Evolutionary conservation across 2,797 vertebrate genomes (phyloP).

Genomic region (Iguana delicatissima): DNA sequence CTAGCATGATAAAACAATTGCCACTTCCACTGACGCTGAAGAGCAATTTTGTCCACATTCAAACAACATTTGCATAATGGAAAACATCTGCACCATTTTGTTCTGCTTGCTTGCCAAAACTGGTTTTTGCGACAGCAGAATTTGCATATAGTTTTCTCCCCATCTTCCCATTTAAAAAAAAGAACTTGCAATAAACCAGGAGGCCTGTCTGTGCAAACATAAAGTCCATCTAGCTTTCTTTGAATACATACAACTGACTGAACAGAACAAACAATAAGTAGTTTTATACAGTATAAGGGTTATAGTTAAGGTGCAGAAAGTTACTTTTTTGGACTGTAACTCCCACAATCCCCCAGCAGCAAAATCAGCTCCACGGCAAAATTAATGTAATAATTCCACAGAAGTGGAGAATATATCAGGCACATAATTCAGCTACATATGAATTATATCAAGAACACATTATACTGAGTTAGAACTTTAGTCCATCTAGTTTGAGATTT

Average conservation of each 20-base stretch:
- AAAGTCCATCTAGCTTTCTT: not conserved
- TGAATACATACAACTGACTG: not conserved
- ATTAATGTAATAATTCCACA: not conserved
- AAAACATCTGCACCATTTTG: conserved; percentile 48
- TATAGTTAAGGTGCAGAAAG: no score
- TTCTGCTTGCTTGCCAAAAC: conserved; percentile 25
- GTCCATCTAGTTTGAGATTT: not conserved
- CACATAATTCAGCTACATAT: not conserved
- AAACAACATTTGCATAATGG: conserved; percentile 45
- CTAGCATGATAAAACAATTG: conserved; percentile 18
- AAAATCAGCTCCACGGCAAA: not conserved
- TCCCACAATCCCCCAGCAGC: not conserved
- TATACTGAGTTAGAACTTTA: not conserved
- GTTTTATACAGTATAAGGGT: not conserved
- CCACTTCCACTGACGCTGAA: conserved; percentile 33
- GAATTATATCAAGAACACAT: not conserved
- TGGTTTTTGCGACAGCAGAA: conserved; percentile 10
- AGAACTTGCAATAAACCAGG: not conserved
- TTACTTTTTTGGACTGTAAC: not conserved
- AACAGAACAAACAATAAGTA: not conserved
- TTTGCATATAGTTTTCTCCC: conserved; percentile 20
- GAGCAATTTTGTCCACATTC: conserved; percentile 43
- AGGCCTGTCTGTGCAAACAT: not conserved
- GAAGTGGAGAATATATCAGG: not conserved
- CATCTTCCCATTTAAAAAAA: not conserved